Evolutionary conservation across 2,888 invertebrate genomes (phyloP).

Genomic region (Agelastica alni): DNA sequence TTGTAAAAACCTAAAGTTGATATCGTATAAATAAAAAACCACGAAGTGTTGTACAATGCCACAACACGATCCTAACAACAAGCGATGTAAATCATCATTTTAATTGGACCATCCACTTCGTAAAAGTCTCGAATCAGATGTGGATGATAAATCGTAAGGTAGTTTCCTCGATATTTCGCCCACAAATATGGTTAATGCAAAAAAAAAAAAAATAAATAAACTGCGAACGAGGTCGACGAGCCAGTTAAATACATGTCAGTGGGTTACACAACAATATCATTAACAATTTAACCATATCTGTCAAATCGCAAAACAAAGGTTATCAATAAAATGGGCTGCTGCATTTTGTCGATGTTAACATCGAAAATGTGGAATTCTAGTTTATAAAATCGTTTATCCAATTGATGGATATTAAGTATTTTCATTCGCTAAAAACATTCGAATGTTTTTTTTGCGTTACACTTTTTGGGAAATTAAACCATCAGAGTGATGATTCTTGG

Average conservation of each 20-base stretch:
- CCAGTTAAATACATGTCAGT: conserved; percentile 1
- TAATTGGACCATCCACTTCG: background rate
- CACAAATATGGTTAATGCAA: background rate
- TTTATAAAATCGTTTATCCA: no score
- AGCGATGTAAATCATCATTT: background rate
- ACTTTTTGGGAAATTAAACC: no score
- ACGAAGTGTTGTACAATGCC: background rate
- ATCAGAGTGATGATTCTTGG: no score
- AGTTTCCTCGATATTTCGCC: background rate
- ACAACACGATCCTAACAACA: background rate
- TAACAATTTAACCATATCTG: no score
- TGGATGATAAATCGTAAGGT: background rate
- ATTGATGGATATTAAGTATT: no score
- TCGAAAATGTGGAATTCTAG: no score
- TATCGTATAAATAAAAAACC: background rate
- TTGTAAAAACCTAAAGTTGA: background rate
- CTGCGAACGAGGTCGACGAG: background rate
- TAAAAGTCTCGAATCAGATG: background rate
- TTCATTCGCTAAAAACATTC: no score
- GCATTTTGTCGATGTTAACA: no score
- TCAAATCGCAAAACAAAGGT: no score
- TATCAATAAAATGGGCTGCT: no score
- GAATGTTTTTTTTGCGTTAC: no score
- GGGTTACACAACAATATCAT: no score
- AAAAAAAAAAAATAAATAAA: background rate